Base-by-base conservation (phyloP, 2,113 vertebrate genomes). In the Chloropsis cyanopogon region DNA sequence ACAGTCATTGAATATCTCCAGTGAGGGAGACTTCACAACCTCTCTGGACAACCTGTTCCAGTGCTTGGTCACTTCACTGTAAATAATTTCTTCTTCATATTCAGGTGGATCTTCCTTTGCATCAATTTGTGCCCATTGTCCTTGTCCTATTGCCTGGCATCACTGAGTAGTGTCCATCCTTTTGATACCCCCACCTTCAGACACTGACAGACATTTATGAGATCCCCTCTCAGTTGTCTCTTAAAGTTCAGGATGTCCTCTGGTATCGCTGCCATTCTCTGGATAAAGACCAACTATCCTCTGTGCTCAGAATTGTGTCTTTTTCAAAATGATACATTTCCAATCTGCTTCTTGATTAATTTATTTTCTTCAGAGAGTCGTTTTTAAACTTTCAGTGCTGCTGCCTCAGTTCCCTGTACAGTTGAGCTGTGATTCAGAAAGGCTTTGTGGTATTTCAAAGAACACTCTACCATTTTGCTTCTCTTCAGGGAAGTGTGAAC, bases 401-500 rank as follows among this genome's bases (percentile, higher is more conserved):
- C 39, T 92, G 18, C 42, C 53, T 56, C n/a, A 15, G 46, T 66
- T 75, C 14, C 28, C 56, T 57, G 28, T 82, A 22, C 14, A 42
- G 22, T 26, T 41, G 57, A 65, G 41, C 47, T 57, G 50, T 42
- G 65, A 31, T 47, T 86, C 68, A 75, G 42, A 76, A 85, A 75
- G 64, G 52, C 31, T 82, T 95, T 70, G 73, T 12, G 41, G 57
- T 53, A 12, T 92, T 95, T 93, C 60, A 78, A 66, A 88, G 63
- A 88, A 19, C 77, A 46, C 47, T 84, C 76, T 81, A 90, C 82
- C 53, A 71, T 92, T 91, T 89, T 86, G 60, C 52, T 83, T 73
- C 92, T 82, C 68, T 80, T 91, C 68, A 35, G 87, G 87, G 57
- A 93, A 84, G 89, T 80, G 89, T 93, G 92, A 95, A 92, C 73